phyloP scores from a whole-genome alignment of 2,888 invertebrate species.

The Busseola fusca region DNA sequence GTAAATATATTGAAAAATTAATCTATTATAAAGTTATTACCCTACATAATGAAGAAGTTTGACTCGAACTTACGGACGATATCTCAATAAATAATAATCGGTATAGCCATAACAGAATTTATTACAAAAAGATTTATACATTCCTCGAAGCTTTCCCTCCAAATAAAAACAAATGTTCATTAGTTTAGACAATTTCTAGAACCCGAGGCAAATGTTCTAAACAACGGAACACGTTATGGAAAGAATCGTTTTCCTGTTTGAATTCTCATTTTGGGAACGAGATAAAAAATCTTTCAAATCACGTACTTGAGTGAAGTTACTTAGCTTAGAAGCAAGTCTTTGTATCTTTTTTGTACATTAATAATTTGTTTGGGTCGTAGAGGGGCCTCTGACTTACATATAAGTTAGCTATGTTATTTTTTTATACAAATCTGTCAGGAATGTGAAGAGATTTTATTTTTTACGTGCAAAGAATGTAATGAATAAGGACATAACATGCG shows the following conservation, averaged over 20 bases:
- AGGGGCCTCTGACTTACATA: slow-evolving; percentile 75
- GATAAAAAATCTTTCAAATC: slow-evolving; percentile 80
- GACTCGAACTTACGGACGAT: slow-evolving; percentile 32
- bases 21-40: slow-evolving; percentile 41
- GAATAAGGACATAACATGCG: slow-evolving; percentile 74
- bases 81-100: slow-evolving; percentile 42
- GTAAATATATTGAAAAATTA: slow-evolving; percentile 21
- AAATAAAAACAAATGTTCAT: slow-evolving; percentile 71
- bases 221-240: slow-evolving; percentile 71
- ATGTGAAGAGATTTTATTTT: slow-evolving; percentile 82
- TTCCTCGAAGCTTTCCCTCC: slow-evolving; percentile 60
- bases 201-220: slow-evolving; percentile 71
- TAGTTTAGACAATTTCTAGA: slow-evolving; percentile 71
- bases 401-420: slow-evolving; percentile 79
- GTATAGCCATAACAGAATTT: slow-evolving; percentile 49
- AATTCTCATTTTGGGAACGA: slow-evolving; percentile 73
- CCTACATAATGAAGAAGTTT: slow-evolving; percentile 34
- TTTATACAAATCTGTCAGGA: slow-evolving; percentile 80
- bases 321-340: slow-evolving; percentile 77
- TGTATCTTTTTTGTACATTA: slow-evolving; percentile 83
- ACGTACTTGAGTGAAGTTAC: slow-evolving; percentile 79
- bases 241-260: slow-evolving; percentile 75
- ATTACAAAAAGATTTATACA: slow-evolving; percentile 64
- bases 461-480: slow-evolving; percentile 84
- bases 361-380: slow-evolving; percentile 79